These are phyloP conservation scores for Dione vanillae DNA, from an alignment of 2,888 invertebrate genomes.

Conservation along the genomic window DNA sequence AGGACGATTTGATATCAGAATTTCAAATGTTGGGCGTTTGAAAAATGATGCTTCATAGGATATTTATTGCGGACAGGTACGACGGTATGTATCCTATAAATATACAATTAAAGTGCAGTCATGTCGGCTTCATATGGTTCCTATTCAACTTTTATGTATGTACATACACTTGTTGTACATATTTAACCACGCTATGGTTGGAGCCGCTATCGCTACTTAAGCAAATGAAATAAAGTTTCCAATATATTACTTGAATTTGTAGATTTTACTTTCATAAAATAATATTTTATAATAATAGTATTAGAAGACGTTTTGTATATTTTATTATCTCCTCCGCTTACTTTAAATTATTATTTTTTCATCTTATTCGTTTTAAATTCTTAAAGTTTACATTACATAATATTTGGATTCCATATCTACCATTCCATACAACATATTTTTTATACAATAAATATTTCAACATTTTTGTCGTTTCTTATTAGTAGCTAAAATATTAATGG, in stretches of 20 bases:
- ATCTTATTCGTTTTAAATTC: no score
- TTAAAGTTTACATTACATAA: no score
- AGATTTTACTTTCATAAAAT: background rate
- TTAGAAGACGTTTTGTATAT: no score
- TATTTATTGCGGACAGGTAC: conserved; percentile 34
- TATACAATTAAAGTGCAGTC: conserved; percentile 24
- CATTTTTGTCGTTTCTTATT: no score
- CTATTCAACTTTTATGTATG: conserved; percentile 17
- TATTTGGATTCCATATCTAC: no score
- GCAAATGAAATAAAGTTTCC: background rate
- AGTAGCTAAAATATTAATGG: no score
- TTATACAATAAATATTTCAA: no score
- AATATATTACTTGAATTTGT: background rate
- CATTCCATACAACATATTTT: no score
- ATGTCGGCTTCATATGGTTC: conserved; percentile 11
- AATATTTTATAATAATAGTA: background rate
- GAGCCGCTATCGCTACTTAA: background rate
- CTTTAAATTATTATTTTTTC: no score
- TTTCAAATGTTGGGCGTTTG: conserved; percentile 56
- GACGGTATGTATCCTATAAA: conserved; percentile 28
- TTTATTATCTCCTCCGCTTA: no score
- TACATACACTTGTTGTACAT: background rate
- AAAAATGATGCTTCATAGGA: conserved; percentile 39
- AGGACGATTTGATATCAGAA: conserved; percentile 73
- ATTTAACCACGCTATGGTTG: background rate